Evolutionary conservation across 2,888 invertebrate species (phyloP).

Genomic region (Nephrotoma appendiculata): DNA sequence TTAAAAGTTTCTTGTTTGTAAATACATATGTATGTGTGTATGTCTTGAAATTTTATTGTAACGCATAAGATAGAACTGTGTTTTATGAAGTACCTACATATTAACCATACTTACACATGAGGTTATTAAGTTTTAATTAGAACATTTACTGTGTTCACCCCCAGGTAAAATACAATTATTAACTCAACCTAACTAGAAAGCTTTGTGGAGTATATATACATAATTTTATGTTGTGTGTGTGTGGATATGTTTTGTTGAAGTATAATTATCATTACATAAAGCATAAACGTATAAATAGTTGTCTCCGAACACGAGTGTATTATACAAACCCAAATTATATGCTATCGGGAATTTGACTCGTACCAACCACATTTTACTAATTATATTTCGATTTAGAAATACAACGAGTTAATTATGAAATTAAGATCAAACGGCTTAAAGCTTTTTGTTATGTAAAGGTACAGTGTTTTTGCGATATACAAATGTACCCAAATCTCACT

Average conservation of each 20-base stretch:
- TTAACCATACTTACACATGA: background rate
- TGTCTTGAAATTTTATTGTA: background rate
- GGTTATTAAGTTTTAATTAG: background rate
- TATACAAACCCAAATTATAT: background rate
- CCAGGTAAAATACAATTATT: background rate
- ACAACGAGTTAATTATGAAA: too few species aligned
- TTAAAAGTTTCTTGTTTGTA: background rate
- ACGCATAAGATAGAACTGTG: background rate
- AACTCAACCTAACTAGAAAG: background rate
- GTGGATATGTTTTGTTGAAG: background rate
- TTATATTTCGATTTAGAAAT: too few species aligned
- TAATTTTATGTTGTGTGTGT: too few species aligned
- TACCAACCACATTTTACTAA: too few species aligned
- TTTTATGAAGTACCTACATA: background rate
- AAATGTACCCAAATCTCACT: too few species aligned
- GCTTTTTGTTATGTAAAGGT: too few species aligned
- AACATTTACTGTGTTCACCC: background rate
- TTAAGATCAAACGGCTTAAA: too few species aligned
- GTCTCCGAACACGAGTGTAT: background rate
- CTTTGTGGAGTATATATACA: background rate
- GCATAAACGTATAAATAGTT: background rate
- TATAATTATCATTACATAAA: background rate
- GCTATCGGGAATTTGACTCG: background rate
- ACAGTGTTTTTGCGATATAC: too few species aligned
- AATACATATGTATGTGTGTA: background rate